Conservation (phyloP, 2,797 vertebrate genomes). For the Myotis planiceps region DNA sequence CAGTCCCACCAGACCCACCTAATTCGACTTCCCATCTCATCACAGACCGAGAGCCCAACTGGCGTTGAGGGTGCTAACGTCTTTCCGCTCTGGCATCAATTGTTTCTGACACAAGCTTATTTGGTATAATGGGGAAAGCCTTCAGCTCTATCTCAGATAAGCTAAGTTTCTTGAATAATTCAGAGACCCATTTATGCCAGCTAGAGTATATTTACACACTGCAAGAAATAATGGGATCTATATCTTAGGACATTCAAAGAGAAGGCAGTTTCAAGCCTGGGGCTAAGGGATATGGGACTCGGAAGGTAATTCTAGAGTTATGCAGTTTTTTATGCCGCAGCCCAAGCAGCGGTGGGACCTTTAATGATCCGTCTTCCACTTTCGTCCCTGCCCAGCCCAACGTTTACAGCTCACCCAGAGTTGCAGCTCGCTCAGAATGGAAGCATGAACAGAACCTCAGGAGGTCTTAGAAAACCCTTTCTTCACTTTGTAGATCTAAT, state of each 20-base stretch:
- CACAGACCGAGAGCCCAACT: neutral
- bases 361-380: neutral
- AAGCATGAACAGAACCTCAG: neutral
- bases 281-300: neutral
- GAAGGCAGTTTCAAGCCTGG: neutral
- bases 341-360: neutral
- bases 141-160: conserved; percentile 19
- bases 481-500: neutral
- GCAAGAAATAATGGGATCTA: neutral
- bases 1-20: neutral
- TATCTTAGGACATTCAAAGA: neutral
- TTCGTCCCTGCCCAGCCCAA: neutral
- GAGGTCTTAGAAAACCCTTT: neutral
- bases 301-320: neutral
- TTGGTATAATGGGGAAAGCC: conserved; percentile 21
- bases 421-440: neutral
- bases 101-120: conserved; percentile 39
- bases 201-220: neutral
- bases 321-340: neutral
- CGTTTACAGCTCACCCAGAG: neutral
- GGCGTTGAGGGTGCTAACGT: neutral
- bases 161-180: conserved; percentile 66
- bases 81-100: neutral
- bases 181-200: conserved; percentile 38
- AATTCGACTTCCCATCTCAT: neutral